Evolutionary conservation across 1,140 invertebrate species (phyloP), one percentile per base, ranked within the genome.

Genomic region (Adoxophyes honmai): DNA sequence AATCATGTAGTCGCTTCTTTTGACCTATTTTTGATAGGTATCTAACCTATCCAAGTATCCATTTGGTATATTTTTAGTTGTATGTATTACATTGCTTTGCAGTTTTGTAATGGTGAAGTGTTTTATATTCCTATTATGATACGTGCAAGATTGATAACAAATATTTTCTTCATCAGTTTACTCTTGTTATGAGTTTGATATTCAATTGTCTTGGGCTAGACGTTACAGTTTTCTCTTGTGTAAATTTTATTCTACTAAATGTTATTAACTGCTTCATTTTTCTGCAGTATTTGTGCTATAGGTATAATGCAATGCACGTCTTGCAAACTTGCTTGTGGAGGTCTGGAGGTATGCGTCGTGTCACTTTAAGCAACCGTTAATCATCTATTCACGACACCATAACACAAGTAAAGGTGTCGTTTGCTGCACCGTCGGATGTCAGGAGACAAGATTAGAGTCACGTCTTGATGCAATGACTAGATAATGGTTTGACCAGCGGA

Each of bases 391-490:
- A 21, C 39, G 18, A 18, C 15, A 18, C 16, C 16, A 28, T 2
- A 28, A 3, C 21, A 28, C 6, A 28, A 28, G 21, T 28, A 2
- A 6, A n/a, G 15, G 16, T 44, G 39, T 21, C 39, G 16, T 44
- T 44, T 21, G n/a, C n/a, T n/a, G n/a, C n/a, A 44, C 39, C 21
- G 6, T 28, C 21, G 2, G 6, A 6, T 28, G 21, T 28, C 6
- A 44, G 18, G 38, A 15, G 38, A 14, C 11, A 11, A 64, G 62
- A 70, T 74, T 66, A 63, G 57, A 67, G 74, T 77, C 74, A 77
- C 71, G 71, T 70, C 59, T 64, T 60, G n/a, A n/a, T n/a, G n/a
- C n/a, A n/a, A n/a, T n/a, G n/a, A n/a, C n/a, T n/a, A n/a, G n/a
- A n/a, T n/a, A n/a, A n/a, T n/a, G n/a, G n/a, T n/a, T n/a, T n/a